Base-by-base conservation (phyloP, 2,888 invertebrate species). In the Pimpla rufipes region DNA sequence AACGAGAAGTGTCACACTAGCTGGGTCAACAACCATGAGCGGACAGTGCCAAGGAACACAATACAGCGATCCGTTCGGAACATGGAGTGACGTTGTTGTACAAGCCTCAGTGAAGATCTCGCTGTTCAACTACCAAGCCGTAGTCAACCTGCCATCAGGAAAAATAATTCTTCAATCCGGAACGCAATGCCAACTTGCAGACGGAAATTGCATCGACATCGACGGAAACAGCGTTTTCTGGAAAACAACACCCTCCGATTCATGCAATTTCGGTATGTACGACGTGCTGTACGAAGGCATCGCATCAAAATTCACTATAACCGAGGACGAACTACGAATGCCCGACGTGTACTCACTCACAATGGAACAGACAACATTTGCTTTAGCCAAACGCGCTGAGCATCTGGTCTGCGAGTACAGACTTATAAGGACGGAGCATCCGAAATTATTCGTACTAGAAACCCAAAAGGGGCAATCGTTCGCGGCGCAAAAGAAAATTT, bases 41-140 rank as follows among this genome's bases (percentile, higher is more conserved):
- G 86, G 86, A 7, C 10, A 11, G 1, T 88, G 87, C 59, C 7
- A 59, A 5, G 88, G 85, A 16, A 79, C 71, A 0, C 67, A 82
- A 1, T 86, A 88, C 71, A 78, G 82, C 6, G 79, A 75, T 10
- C 74, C 70, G 2, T 83, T 62, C 21, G 68, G 83, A n/a, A 66
- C 68, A n/a, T 83, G 78, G 68, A 45, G n/a, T 18, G 18, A 75
- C 18, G 83, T 79, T 1, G 23, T 75, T 11, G 70, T 75, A 0
- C 76, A 79, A 47, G 83, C 79, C 10, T 70, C 70, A 0, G 55
- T 68, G 2, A 70, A 74, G 21, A 70, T 79, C 0, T 29, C 55
- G 0, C 8, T 83, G 0, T 47, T 13, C 5, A 79, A 79, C 7
- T 78, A 79, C 21, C 37, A 74, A 4, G 68, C 74, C 0, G 35